A percentile compares a stretch with the other conserved stretches of the same genome.
Evolutionary conservation across 2,113 vertebrate genomes (phyloP).

Genomic region (Heloderma charlesbogerti): DNA sequence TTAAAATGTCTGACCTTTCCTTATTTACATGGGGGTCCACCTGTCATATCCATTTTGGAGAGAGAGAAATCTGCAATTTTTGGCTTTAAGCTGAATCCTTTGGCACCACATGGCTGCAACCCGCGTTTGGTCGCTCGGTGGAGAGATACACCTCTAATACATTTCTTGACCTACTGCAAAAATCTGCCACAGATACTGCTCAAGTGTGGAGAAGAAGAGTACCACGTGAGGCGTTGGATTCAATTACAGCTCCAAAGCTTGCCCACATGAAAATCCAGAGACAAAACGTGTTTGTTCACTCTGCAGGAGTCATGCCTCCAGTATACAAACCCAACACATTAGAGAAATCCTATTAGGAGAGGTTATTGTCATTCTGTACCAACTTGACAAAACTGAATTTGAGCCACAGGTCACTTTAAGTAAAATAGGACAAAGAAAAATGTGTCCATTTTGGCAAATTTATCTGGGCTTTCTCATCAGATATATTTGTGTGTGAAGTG

Average conservation of each 20-base stretch:
- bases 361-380: slow-evolving; percentile 54
- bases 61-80: not conserved
- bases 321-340: slow-evolving; percentile 62
- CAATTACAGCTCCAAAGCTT: not conserved
- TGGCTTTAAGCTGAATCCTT: not conserved
- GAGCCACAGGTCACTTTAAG: slow-evolving; percentile 53
- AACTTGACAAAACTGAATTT: slow-evolving; percentile 54
- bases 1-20: not conserved
- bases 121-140: not conserved
- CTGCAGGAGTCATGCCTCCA: slow-evolving; percentile 58
- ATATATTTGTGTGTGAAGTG: not conserved
- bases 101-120: not conserved
- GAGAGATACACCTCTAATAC: not conserved
- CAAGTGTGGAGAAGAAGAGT: not conserved
- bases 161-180: not conserved
- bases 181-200: not conserved
- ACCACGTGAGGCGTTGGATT: too few species aligned
- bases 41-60: not conserved
- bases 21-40: not conserved
- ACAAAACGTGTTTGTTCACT: slow-evolving; percentile 65
- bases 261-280: slow-evolving; percentile 56
- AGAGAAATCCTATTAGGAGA: slow-evolving; percentile 71
- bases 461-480: not conserved
- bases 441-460: not conserved
- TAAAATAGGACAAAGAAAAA: slow-evolving; percentile 23